Evolutionary conservation across 2,888 invertebrate species (phyloP).

Genomic region (Dryobota labecula): DNA sequence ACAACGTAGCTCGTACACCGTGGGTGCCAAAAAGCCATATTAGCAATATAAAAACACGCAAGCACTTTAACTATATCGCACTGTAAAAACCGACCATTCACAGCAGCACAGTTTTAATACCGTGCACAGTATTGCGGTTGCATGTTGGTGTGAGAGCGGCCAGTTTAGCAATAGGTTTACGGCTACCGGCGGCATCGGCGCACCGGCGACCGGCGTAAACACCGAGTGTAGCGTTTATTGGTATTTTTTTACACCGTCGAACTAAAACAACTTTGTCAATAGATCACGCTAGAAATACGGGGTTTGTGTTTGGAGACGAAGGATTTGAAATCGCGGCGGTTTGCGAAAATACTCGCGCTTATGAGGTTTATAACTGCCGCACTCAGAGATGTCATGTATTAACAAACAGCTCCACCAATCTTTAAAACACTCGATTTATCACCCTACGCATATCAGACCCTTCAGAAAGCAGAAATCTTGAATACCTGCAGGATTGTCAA

Average conservation of each 20-base stretch:
- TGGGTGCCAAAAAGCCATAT: neutral
- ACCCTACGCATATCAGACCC: neutral
- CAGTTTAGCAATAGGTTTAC: constrained; percentile 50
- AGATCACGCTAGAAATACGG: constrained; percentile 41
- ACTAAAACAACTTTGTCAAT: constrained; percentile 43
- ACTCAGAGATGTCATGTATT: neutral
- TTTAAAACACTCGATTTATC: neutral
- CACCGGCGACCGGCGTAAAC: constrained; percentile 35
- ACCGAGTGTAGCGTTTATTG: constrained; percentile 40
- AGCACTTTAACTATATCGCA: neutral
- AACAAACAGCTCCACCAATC: neutral
- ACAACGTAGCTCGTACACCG: too few relatives aligned
- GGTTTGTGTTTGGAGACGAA: constrained; percentile 1
- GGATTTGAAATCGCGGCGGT: neutral
- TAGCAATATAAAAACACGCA: neutral
- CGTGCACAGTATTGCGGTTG: neutral
- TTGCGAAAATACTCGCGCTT: neutral
- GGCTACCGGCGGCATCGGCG: constrained; percentile 21
- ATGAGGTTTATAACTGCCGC: neutral
- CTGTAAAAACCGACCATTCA: neutral
- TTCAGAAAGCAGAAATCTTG: neutral
- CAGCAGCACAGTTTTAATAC: constrained; percentile 1
- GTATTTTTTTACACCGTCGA: constrained; percentile 42
- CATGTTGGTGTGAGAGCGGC: constrained; percentile 55
- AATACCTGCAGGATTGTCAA: neutral